Evolutionary conservation across 2,888 invertebrate species (phyloP).

Genomic region (Silvanus unidentatus): DNA sequence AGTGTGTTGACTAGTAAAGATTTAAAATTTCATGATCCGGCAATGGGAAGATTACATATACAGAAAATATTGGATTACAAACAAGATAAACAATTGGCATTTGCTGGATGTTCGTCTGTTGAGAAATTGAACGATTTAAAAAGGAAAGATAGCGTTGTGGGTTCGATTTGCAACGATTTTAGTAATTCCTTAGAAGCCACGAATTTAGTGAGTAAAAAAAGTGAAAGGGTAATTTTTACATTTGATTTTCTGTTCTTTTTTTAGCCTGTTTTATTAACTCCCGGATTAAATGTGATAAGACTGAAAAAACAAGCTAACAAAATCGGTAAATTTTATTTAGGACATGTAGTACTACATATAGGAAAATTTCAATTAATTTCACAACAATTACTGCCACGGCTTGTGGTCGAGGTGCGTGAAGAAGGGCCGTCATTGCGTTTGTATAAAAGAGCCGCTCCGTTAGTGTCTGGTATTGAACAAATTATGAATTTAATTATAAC

Average conservation of each 20-base stretch:
- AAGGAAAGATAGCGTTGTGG: constrained; percentile 58
- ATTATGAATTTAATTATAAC: constrained; percentile 67
- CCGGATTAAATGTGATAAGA: constrained; percentile 60
- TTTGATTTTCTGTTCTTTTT: constrained; percentile 19
- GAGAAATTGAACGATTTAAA: constrained; percentile 52
- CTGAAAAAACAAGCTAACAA: constrained; percentile 57
- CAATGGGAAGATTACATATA: constrained; percentile 58
- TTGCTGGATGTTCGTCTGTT: constrained; percentile 64
- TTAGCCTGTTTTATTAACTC: constrained; percentile 45
- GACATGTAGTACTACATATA: constrained; percentile 61
- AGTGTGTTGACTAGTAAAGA: constrained; percentile 50
- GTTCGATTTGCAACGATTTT: constrained; percentile 33
- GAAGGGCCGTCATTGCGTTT: constrained; percentile 45
- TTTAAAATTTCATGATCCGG: constrained; percentile 55
- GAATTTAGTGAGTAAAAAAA: constrained; percentile 31
- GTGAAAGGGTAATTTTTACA: neutral
- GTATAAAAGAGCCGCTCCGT: constrained; percentile 57
- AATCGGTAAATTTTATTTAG: constrained; percentile 65
- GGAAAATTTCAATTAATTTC: constrained; percentile 70
- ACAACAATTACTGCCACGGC: constrained; percentile 52
- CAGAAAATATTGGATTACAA: constrained; percentile 70
- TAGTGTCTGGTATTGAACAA: constrained; percentile 78
- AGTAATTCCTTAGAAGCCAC: constrained; percentile 30
- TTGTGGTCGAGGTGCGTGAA: constrained; percentile 47
- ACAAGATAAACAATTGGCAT: constrained; percentile 73